Evolutionary conservation across 2,113 vertebrate species (phyloP), one percentile per base, ranked within the genome.

Genomic region (Seriola aureovittata): DNA sequence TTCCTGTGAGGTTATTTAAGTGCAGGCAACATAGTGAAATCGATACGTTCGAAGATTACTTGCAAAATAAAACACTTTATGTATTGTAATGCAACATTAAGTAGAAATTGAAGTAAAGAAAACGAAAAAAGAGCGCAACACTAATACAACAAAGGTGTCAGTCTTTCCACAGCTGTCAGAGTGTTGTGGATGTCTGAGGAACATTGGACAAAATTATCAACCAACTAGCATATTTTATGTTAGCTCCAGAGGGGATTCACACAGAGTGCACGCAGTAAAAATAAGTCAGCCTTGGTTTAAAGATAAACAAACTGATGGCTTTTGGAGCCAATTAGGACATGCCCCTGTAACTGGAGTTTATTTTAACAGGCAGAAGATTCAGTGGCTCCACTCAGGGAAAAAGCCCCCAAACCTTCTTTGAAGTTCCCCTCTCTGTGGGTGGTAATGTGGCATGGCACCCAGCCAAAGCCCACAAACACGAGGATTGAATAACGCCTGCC

Each of bases 391-490:
- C 84, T 90, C 32, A 3, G 77, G 75, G 54, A 80, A 85, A 81
- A 71, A 82, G 50, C 71, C 77, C 70, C 75, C 52, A 59, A 81
- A 85, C 77, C 62, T 38, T 80, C 84, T 93, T 93, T 93, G 91
- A 93, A 92, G 91, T 91, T 74, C 57, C 52, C 60, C 75, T 78
- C 87, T 92, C 87, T n/a, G 72, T 93, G 89, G 89, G 88, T 48
- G 82, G 90, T 82, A 82, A 87, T 90, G 87, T 91, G 85, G 85
- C 78, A 69, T 89, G 87, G 91, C 88, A 84, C 46, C 55, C 36
- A 38, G 86, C 90, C 90, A 93, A 84, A 84, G 66, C 88, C 85
- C 90, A 84, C 89, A 89, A 81, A 92, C 91, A 90, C 69, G 85
- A 29, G 89, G 91, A 78, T 75, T 91, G 84, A 92, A 90, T 92